Base-by-base conservation (phyloP, 2,113 vertebrate species). In the Ancistrus triradiatus region DNA sequence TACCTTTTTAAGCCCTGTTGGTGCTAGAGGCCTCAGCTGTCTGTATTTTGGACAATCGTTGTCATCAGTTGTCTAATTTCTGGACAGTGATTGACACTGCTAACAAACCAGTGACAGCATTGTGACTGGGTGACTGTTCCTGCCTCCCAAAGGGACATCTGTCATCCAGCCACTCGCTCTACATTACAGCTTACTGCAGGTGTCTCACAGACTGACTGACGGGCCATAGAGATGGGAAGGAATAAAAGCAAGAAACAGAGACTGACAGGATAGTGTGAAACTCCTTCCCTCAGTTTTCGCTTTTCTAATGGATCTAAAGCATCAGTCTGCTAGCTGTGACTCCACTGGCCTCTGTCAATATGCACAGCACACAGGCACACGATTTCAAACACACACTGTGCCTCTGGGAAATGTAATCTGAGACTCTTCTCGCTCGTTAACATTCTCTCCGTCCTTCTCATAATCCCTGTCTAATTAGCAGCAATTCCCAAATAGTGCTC, bases 381-480 rank as follows among this genome's bases (percentile, higher is more conserved):
- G 37, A 22, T 17, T 55, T 40, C 42, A 51, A n/a, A 47, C 42
- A 42, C 18, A 55, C 17, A 43, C 1, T 13, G 44, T 55, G 13
- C 49, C 38, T 22, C 13, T 24, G 27, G 27, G 18, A 64, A 47
- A 38, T 27, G 10, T 19, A 28, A 35, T 35, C 27, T 37, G 35
- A 37, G 14, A 6, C 4, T 37, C 14, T 49, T 24, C 22, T 44
- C 47, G 33, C 7, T n/a, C 14, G 37, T 13, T 62, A 10, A 21
- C 7, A 2, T 13, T 48, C 19, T 27, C 2, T 55, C 73, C 64
- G 44, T 13, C 19, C 59, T 56, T 35, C 59, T 62, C 21, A 19
- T 71, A 77, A 75, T 76, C 69, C 69, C 25, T 8, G 62, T 44
- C 64, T 75, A 75, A 84, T 76, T 75, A 80, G 65, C 57, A 59